Conservation (phyloP, 2,888 invertebrate genomes). For the Apoda limacodes region DNA sequence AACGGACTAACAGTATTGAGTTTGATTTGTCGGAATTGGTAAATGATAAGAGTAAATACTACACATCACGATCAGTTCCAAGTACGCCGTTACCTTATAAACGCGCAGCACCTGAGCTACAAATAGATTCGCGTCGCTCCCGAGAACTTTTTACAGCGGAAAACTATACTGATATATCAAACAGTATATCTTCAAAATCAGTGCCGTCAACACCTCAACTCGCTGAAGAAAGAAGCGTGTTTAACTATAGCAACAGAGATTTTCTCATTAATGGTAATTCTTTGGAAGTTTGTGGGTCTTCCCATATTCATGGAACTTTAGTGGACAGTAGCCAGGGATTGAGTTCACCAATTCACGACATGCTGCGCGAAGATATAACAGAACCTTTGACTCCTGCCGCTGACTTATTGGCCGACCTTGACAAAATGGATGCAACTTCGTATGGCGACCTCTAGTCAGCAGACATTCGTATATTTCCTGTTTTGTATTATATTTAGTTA, state of each 20-base stretch:
- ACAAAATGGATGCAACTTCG: constrained; percentile 53
- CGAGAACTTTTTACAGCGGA: constrained; percentile 43
- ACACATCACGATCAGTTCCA: constrained; percentile 76
- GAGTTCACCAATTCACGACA: constrained; percentile 51
- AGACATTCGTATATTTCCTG: constrained; percentile 24
- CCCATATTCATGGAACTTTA: constrained; percentile 34
- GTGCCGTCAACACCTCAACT: constrained; percentile 82
- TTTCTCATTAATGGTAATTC: constrained; percentile 74
- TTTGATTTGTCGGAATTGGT: constrained; percentile 51
- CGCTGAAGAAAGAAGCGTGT: constrained; percentile 59
- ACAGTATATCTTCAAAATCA: constrained; percentile 75
- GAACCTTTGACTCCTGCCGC: constrained; percentile 49
- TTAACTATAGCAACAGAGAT: constrained; percentile 71
- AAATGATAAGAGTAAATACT: constrained; percentile 51
- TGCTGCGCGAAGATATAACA: constrained; percentile 52
- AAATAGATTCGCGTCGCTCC: constrained; percentile 50
- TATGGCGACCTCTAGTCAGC: constrained; percentile 62
- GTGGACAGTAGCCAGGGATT: constrained; percentile 39
- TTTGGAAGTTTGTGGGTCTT: constrained; percentile 46
- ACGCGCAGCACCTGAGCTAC: constrained; percentile 43
- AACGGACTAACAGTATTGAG: constrained; percentile 56
- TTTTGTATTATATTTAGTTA: constrained; percentile 36
- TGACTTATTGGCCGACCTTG: constrained; percentile 53
- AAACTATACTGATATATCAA: constrained; percentile 36
- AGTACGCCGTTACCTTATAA: constrained; percentile 74